Base-by-base conservation (phyloP, 92 coral and sea anemone genomes). In the Parazoanthus darwini region DNA sequence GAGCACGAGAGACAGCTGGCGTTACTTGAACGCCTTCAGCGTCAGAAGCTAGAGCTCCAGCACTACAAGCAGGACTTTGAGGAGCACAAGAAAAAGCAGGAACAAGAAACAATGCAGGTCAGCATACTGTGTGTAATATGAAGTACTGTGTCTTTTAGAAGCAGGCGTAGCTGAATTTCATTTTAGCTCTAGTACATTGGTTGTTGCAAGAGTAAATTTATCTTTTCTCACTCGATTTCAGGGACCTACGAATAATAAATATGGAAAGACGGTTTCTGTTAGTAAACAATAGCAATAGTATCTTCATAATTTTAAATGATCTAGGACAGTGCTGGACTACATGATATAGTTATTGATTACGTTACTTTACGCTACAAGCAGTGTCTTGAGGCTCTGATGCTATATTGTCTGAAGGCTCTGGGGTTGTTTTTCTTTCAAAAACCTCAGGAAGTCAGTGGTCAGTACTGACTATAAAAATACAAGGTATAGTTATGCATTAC, bases 1-100 rank as follows among this genome's bases (percentile, higher is more conserved):
- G 99, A 97, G 74, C 99, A 97, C 76, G 94, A 97, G 86, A 92
- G 92, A 68, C 98, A 95, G 94, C 87, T 95, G 56, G 91, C 93
- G 68, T 94, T 94, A 26, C 91, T 97, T 48, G 97, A 96, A 66
- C 91, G 91, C 74, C 96, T 95, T 44, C 95, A 97, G 88, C 92
- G 92, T 50, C 99, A 97, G 74, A 97, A 97, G 77, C 85, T 91
- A 23, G 97, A 97, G 77, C 91, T 97, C n/a, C 94, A 94, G 66
- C 94, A 92, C n/a, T 94, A 97, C 48, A 95, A 95, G 71, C 91
- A 94, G 65, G 98, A 95, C 81, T 95, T 93, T 50, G 94, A 95
- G 79, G 93, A 92, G 82, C 91, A 88, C 38, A 92, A 88, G 88
- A 89, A 90, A 74, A 91, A 91, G 77, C 91, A 90, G 44, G 86